These are phyloP conservation scores for Montipora efflorescens DNA, from an alignment of 64 coral and sea anemone species.

Conservation along the genomic window DNA sequence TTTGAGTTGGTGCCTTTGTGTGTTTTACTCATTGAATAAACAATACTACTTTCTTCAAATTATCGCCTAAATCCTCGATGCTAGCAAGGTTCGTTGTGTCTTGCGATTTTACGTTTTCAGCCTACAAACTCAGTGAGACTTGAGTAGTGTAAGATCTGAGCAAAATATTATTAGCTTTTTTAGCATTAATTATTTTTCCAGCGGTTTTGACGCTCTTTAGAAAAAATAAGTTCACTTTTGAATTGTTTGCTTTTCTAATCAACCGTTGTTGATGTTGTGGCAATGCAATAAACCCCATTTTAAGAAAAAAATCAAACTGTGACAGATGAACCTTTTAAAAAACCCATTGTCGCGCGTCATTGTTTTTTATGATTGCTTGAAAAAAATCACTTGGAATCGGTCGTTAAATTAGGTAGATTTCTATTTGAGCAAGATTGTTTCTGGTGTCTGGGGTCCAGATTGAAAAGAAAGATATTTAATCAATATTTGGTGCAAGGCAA, in stretches of 20 bases:
- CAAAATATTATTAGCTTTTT: not conserved
- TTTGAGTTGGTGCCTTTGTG: constrained; percentile 9
- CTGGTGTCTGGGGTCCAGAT: not conserved
- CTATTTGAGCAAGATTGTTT: not conserved
- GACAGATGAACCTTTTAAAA: not conserved
- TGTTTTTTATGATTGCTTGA: not conserved
- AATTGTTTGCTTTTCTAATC: constrained; percentile 54
- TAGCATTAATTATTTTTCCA: not conserved
- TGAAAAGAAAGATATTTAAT: not conserved
- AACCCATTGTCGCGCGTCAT: not conserved
- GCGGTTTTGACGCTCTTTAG: not conserved
- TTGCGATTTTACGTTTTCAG: not conserved
- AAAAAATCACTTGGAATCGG: constrained; percentile 9
- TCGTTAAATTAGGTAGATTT: not conserved
- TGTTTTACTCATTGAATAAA: constrained; percentile 29
- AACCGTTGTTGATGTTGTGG: constrained; percentile 21
- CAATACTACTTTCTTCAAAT: not conserved
- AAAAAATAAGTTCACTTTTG: constrained; percentile 43
- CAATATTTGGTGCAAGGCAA: not conserved
- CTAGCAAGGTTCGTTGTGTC: not conserved
- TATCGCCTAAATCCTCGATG: too few relatives aligned
- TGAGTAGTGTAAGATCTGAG: not conserved
- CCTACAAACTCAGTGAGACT: not conserved
- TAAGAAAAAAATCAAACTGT: constrained; percentile 11
- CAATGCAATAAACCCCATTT: not conserved